These are phyloP conservation scores for Cheilosia variabilis DNA, from an alignment of 2,888 invertebrate species.

Conservation along the genomic window DNA sequence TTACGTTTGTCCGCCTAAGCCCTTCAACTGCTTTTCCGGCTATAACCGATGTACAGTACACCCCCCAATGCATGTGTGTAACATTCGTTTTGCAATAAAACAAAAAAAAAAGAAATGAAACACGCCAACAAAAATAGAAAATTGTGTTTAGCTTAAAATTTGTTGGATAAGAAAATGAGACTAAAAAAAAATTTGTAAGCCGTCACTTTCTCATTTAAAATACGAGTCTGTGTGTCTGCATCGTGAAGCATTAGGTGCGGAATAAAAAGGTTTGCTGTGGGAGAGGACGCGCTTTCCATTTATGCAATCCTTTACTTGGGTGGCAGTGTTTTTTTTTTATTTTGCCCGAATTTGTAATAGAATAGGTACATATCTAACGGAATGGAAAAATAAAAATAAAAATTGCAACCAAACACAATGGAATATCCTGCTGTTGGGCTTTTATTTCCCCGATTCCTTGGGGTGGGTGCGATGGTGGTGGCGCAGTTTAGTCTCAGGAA, in stretches of 20 bases:
- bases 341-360: slow-evolving; percentile 16
- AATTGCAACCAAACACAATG: slow-evolving; percentile 67
- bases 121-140: slow-evolving; percentile 15
- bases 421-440: slow-evolving; percentile 42
- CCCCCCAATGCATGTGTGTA: slow-evolving; percentile 64
- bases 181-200: slow-evolving; percentile 65
- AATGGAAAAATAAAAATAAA: slow-evolving; percentile 50
- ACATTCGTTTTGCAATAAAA: slow-evolving; percentile 41
- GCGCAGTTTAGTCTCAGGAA: slow-evolving; percentile 32
- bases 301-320: slow-evolving; percentile 59
- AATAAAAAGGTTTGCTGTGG: slow-evolving; percentile 57
- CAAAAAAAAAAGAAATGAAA: slow-evolving; percentile 16
- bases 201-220: slow-evolving; percentile 71
- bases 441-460: slow-evolving; percentile 33
- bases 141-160: slow-evolving; percentile 68
- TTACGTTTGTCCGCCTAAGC: slow-evolving; percentile 39
- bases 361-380: slow-evolving; percentile 43
- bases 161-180: slow-evolving; percentile 67
- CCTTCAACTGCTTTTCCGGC: slow-evolving; percentile 62
- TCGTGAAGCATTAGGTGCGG: slow-evolving; percentile 59
- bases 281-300: slow-evolving; percentile 68
- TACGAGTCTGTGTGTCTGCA: slow-evolving; percentile 46
- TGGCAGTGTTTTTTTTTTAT: slow-evolving; percentile 20
- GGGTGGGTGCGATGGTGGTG: slow-evolving; percentile 34
- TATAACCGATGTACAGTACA: slow-evolving; percentile 53